Evolutionary conservation across 2,888 invertebrate species (phyloP).

Genomic region (Drosophila affinis): DNA sequence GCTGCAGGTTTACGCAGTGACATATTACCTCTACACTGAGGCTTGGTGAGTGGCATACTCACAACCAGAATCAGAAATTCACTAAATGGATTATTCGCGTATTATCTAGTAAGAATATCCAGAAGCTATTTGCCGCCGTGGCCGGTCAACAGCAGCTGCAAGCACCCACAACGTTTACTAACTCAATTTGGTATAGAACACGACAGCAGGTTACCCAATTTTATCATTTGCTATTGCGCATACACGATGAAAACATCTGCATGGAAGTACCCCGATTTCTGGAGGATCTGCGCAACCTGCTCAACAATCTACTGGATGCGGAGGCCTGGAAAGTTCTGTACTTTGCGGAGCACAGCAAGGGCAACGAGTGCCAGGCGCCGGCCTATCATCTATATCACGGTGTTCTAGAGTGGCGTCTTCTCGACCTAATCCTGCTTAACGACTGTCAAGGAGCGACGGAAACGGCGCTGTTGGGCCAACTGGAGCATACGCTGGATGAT

Average conservation of each 20-base stretch:
- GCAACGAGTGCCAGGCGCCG: slow-evolving; percentile 80
- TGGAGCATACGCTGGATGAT: slow-evolving; percentile 71
- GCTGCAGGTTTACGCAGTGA: slow-evolving; percentile 55
- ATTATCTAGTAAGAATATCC: slow-evolving; percentile 75
- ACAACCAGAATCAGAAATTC: background rate
- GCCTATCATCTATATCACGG: slow-evolving; percentile 83
- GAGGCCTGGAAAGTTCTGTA: slow-evolving; percentile 75
- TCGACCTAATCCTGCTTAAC: slow-evolving; percentile 60
- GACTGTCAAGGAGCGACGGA: background rate
- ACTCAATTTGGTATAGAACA: slow-evolving; percentile 57
- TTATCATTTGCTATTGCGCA: slow-evolving; percentile 70
- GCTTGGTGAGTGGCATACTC: slow-evolving; percentile 69
- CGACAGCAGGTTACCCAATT: slow-evolving; percentile 78
- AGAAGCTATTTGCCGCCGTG: slow-evolving; percentile 72
- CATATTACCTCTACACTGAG: slow-evolving; percentile 69
- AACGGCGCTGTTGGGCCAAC: slow-evolving; percentile 53
- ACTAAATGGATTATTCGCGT: background rate
- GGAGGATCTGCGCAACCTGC: slow-evolving; percentile 62
- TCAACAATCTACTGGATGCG: slow-evolving; percentile 69
- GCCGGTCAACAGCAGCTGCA: slow-evolving; percentile 53
- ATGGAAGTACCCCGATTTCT: slow-evolving; percentile 45
- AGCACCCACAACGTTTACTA: slow-evolving; percentile 19
- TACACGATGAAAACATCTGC: slow-evolving; percentile 45
- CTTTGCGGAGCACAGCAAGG: slow-evolving; percentile 77
- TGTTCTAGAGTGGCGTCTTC: slow-evolving; percentile 82